Evolutionary conservation across 2,113 vertebrate genomes (phyloP).

Genomic region (Penelope pileata): DNA sequence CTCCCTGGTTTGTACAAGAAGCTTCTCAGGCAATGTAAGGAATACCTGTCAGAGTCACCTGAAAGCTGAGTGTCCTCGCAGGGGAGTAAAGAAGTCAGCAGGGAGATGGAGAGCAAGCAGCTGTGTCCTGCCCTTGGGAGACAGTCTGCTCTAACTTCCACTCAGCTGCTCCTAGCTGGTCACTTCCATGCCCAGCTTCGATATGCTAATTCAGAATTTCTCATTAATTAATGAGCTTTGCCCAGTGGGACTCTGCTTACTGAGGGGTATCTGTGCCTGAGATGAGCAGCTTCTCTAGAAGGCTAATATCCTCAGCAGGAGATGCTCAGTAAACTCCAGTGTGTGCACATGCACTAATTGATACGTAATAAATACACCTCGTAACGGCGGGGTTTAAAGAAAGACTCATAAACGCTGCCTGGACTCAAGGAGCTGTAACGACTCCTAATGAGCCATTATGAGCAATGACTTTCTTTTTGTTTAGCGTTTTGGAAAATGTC

Average conservation of each 20-base stretch:
- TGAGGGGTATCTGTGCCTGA: conserved; percentile 5
- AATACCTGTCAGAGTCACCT: not conserved
- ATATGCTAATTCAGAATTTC: conserved; percentile 35
- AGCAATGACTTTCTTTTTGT: not conserved
- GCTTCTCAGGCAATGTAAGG: not conserved
- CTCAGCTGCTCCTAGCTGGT: conserved; percentile 23
- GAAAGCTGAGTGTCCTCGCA: conserved; percentile 7
- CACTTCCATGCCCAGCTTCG: conserved; percentile 28
- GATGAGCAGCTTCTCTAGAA: conserved; percentile 15
- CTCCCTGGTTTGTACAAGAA: not conserved
- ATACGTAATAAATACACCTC: conserved; percentile 27
- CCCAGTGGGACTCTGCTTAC: conserved; percentile 48
- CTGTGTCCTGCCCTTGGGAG: not conserved
- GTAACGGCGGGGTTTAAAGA: not conserved
- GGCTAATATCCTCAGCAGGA: conserved; percentile 29
- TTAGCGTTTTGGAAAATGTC: not conserved
- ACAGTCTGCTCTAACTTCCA: conserved; percentile 55
- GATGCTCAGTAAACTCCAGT: conserved; percentile 21
- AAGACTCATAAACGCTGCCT: not conserved
- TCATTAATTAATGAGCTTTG: conserved; percentile 72
- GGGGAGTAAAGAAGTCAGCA: conserved; percentile 40
- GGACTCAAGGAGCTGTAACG: not conserved
- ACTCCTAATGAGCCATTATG: conserved; percentile 1
- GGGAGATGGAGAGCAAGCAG: not conserved
- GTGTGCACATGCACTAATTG: not conserved